These are phyloP conservation scores for Tragelaphus scriptus DNA, from an alignment of 2,113 vertebrate genomes.

Conservation along the genomic window DNA sequence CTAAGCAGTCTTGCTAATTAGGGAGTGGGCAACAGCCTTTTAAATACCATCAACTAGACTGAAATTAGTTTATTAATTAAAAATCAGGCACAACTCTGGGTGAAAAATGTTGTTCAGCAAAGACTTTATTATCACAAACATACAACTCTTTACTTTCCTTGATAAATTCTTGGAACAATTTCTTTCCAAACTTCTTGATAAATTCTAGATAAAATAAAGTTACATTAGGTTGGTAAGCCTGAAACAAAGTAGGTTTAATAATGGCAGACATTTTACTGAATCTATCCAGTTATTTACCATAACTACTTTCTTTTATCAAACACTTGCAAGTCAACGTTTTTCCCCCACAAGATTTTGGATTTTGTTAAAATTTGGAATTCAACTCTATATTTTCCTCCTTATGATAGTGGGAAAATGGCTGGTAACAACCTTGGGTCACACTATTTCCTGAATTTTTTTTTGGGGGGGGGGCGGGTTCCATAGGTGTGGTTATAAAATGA, in stretches of 20 bases:
- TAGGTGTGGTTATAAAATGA: neutral
- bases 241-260: neutral
- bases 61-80: neutral
- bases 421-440: neutral
- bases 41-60: neutral
- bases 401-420: neutral
- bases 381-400: neutral
- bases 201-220: neutral
- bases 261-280: neutral
- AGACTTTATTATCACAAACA: neutral
- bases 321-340: neutral
- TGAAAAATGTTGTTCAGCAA: neutral
- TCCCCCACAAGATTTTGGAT: neutral
- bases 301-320: neutral
- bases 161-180: neutral
- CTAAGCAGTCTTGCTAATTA: neutral
- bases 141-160: neutral
- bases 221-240: neutral
- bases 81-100: neutral
- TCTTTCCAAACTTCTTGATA: neutral
- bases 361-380: neutral
- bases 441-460: neutral
- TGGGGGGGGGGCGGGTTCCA: fast-evolving
- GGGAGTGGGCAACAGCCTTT: neutral
- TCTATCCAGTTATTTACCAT: neutral